Percentiles rank a stretch among this genome's conserved stretches.
These are phyloP conservation scores for Sclerurus mexicanus DNA, from an alignment of 2,113 vertebrate species.

Conservation along the genomic window DNA sequence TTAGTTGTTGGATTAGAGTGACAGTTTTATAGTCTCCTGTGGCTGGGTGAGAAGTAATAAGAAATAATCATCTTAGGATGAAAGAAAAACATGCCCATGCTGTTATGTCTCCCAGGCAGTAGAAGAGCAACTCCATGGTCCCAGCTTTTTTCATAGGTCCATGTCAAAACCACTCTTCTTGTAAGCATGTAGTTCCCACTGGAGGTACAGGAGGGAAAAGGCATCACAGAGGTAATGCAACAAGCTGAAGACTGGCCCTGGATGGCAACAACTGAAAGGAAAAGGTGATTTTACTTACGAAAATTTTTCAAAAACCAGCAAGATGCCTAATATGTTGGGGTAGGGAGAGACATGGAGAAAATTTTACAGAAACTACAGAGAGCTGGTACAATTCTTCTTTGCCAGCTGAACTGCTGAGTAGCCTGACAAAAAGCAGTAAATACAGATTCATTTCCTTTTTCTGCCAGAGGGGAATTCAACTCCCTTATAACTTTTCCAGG, in stretches of 20 bases:
- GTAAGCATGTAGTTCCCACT: fast-evolving
- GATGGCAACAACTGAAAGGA: background rate
- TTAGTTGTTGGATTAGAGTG: background rate
- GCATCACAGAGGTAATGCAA: background rate
- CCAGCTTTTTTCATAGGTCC: background rate
- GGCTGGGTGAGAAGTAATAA: background rate
- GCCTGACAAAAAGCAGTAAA: background rate
- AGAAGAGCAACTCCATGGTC: background rate
- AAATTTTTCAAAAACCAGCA: background rate
- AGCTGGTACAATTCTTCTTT: background rate
- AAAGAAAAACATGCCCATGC: background rate
- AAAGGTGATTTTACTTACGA: background rate
- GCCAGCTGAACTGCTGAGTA: background rate
- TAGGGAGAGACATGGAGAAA: background rate
- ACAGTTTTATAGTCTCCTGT: background rate
- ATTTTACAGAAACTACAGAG: background rate
- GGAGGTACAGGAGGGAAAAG: background rate
- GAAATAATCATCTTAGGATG: background rate
- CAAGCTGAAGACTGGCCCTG: background rate
- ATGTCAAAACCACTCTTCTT: background rate
- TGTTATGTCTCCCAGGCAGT: background rate
- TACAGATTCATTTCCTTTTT: background rate
- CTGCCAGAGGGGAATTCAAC: background rate
- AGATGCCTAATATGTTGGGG: fast-evolving
- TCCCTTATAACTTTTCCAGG: background rate